Percentiles rank a stretch among this genome's conserved stretches.
Conservation (phyloP, 2,888 invertebrate species). For the Drosophila trichaetosa region DNA sequence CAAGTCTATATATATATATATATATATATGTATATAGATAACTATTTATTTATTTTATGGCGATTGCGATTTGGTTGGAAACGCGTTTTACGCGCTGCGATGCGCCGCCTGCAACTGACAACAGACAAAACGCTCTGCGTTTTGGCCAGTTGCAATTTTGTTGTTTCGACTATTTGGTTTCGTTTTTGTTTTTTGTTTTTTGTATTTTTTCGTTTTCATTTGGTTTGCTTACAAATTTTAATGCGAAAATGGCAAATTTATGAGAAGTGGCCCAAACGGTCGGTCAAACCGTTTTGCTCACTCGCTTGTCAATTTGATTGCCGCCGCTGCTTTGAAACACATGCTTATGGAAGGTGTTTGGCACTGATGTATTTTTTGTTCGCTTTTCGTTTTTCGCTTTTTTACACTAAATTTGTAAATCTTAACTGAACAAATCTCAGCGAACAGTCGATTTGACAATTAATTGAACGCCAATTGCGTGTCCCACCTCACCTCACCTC, state of each 20-base stretch:
- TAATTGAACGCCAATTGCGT: conserved; percentile 53
- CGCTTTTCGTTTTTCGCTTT: conserved; percentile 15
- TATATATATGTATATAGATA: conserved; percentile 1
- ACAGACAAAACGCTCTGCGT: conserved; percentile 8
- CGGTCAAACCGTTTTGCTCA: conserved; percentile 65
- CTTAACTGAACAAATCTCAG: conserved; percentile 50
- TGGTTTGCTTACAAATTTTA: conserved; percentile 79
- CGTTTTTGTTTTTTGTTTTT: not conserved
- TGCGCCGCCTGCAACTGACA: conserved; percentile 71
- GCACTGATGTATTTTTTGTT: conserved; percentile 47
- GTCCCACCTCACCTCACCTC: not conserved
- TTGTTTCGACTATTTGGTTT: conserved; percentile 29
- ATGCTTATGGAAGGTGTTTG: conserved; percentile 74
- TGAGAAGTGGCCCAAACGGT: conserved; percentile 66
- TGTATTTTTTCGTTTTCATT: conserved; percentile 32
- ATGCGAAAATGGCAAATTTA: conserved; percentile 83
- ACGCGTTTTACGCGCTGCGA: conserved; percentile 68
- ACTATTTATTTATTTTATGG: not conserved
- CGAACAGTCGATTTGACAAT: conserved; percentile 45
- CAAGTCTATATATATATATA: conserved; percentile 2
- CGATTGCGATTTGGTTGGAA: conserved; percentile 24
- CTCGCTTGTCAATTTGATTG: conserved; percentile 78
- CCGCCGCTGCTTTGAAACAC: conserved; percentile 58
- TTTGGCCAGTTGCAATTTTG: conserved; percentile 26
- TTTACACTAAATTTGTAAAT: conserved; percentile 46